Evolutionary conservation across 2,113 vertebrate genomes (phyloP).

Genomic region (Colius striatus): DNA sequence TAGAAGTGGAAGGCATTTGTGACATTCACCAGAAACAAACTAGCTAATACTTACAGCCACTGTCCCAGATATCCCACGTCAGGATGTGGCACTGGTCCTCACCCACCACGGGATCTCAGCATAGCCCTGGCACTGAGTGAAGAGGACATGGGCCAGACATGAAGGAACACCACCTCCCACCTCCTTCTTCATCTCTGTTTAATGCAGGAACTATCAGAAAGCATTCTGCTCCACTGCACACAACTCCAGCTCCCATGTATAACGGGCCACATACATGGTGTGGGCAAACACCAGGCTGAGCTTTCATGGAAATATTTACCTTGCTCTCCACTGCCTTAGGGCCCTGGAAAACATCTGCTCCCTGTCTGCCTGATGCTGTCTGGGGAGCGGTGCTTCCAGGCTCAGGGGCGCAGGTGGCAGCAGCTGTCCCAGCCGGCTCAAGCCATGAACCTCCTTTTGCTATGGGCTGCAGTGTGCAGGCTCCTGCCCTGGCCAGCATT

Average conservation of each 20-base stretch:
- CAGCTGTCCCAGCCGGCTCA: rapidly evolving
- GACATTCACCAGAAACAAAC: background rate
- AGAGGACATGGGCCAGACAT: rapidly evolving
- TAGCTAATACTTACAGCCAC: background rate
- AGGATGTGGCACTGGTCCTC: background rate
- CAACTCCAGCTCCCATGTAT: background rate
- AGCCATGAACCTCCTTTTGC: background rate
- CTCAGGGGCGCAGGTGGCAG: background rate
- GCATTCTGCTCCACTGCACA: background rate
- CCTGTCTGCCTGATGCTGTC: rapidly evolving
- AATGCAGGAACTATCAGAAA: background rate
- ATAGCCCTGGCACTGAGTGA: rapidly evolving
- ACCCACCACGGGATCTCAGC: background rate
- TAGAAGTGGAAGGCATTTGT: background rate
- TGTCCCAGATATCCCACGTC: background rate
- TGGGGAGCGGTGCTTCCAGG: background rate
- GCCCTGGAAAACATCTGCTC: background rate
- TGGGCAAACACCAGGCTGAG: conserved; percentile 6
- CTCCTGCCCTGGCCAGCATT: background rate
- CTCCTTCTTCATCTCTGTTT: background rate
- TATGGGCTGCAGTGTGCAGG: background rate
- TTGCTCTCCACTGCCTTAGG: background rate
- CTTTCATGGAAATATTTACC: background rate
- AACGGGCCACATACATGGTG: rapidly evolving
- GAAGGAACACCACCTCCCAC: background rate